These are phyloP conservation scores for Syngnathus floridae DNA, from an alignment of 2,113 vertebrate genomes.

Conservation along the genomic window DNA sequence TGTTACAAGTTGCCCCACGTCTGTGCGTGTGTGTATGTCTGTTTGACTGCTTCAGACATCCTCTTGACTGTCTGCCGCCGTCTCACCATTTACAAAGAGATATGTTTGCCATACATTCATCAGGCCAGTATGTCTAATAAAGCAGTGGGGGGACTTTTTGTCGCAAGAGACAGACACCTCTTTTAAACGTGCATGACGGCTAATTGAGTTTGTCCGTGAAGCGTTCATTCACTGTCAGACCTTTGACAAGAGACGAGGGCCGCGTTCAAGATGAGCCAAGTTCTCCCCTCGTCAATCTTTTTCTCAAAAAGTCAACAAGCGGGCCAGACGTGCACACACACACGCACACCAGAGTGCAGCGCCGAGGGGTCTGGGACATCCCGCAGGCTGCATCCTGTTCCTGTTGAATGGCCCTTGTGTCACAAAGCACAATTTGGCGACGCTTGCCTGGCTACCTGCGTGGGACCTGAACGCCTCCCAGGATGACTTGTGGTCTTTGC, in stretches of 20 bases:
- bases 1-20: neutral
- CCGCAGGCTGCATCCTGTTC: conserved; percentile 68
- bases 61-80: conserved; percentile 37
- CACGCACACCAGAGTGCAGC: conserved; percentile 55
- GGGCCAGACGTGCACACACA: conserved; percentile 50
- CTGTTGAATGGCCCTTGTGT: conserved; percentile 61
- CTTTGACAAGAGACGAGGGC: conserved; percentile 45
- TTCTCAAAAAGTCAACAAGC: conserved; percentile 55
- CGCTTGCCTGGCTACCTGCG: conserved; percentile 60
- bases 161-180: conserved; percentile 40
- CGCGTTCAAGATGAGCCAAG: conserved; percentile 28
- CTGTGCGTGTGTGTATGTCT: neutral
- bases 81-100: conserved; percentile 38
- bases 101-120: conserved; percentile 50
- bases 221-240: conserved; percentile 54
- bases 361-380: conserved; percentile 65
- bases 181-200: conserved; percentile 42
- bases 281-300: conserved; percentile 51
- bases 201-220: conserved; percentile 63
- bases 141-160: conserved; percentile 28
- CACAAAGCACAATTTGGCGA: conserved; percentile 62
- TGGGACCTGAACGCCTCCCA: conserved; percentile 60
- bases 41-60: conserved; percentile 24
- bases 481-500: conserved; percentile 56
- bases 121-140: conserved; percentile 45